Conservation (phyloP, 2,888 invertebrate species). For the Parapristionchus giblindavisi region DNA sequence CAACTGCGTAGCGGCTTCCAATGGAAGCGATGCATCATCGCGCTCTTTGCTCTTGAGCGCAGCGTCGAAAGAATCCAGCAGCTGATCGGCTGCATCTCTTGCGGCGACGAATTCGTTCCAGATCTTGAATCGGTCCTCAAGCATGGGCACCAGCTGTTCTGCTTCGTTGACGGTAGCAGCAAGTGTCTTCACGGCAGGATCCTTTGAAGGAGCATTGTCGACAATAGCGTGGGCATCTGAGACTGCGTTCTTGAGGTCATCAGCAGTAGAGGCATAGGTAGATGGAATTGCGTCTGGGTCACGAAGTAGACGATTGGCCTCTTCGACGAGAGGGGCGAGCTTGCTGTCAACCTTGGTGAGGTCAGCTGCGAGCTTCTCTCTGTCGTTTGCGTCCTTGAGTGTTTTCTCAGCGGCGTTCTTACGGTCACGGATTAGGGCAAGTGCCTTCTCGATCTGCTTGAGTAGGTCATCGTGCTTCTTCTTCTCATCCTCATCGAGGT, state of each 20-base stretch:
- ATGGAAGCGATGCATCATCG: neutral
- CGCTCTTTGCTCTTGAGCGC: neutral
- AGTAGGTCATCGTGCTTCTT: conserved; percentile 48
- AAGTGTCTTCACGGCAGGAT: conserved; percentile 43
- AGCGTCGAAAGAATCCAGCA: conserved; percentile 46
- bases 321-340: conserved; percentile 47
- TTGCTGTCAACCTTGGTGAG: conserved; percentile 43
- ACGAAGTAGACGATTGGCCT: conserved; percentile 45
- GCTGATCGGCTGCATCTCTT: conserved; percentile 50
- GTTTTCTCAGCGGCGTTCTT: conserved; percentile 45
- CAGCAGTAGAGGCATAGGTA: conserved; percentile 26
- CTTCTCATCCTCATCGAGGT: conserved; percentile 48
- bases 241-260: conserved; percentile 40
- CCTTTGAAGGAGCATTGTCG: conserved; percentile 41
- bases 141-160: conserved; percentile 45
- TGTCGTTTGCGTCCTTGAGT: conserved; percentile 45
- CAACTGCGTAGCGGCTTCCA: conserved; percentile 7
- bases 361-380: conserved; percentile 47
- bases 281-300: conserved; percentile 41
- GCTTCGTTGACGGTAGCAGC: conserved; percentile 44
- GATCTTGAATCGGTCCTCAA: conserved; percentile 47
- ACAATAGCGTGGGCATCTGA: conserved; percentile 39
- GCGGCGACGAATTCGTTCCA: conserved; percentile 54
- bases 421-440: conserved; percentile 16
- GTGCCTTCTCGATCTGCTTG: conserved; percentile 47